Percentiles rank a stretch among this genome's conserved stretches.
Evolutionary conservation across 2,797 vertebrate species (phyloP).

Genomic region (Acanthurus leucopareius): DNA sequence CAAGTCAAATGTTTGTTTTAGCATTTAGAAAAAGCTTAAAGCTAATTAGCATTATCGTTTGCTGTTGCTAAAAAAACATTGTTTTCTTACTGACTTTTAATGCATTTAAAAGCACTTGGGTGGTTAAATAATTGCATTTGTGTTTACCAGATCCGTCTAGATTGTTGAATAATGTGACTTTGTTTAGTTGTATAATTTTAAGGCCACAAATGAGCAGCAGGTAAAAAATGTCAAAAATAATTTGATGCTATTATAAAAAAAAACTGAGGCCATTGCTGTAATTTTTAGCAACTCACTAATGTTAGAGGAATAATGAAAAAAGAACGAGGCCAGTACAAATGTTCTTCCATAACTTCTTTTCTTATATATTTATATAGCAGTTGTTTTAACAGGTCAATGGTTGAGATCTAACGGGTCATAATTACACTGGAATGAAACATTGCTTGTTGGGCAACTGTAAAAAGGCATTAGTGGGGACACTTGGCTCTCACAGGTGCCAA

Average conservation of each 20-base stretch:
- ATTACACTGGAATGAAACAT: conserved; percentile 74
- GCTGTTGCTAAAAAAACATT: too few relatives aligned
- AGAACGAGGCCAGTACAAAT: conserved; percentile 49
- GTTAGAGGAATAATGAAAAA: background rate
- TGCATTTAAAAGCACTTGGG: background rate
- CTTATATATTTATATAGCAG: conserved; percentile 75
- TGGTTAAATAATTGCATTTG: background rate
- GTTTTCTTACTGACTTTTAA: too few relatives aligned
- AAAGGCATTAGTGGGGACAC: conserved; percentile 71
- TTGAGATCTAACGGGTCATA: conserved; percentile 66
- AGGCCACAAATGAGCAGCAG: too few relatives aligned
- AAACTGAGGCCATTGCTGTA: too few relatives aligned
- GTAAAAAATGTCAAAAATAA: conserved; percentile 4
- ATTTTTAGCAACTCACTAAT: background rate
- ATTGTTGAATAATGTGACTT: conserved; percentile 3
- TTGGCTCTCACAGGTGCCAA: conserved; percentile 51
- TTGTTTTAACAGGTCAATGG: conserved; percentile 62
- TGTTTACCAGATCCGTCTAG: background rate
- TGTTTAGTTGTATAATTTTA: background rate
- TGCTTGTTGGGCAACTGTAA: conserved; percentile 61
- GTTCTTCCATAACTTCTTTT: conserved; percentile 54
- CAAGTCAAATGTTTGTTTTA: too few relatives aligned
- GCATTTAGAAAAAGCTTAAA: too few relatives aligned
- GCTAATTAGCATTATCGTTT: background rate
- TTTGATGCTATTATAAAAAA: background rate